These are phyloP conservation scores for Geodia barretti DNA, from an alignment of 37 sponge, comb jelly and placozoan genomes.

Conservation along the genomic window DNA sequence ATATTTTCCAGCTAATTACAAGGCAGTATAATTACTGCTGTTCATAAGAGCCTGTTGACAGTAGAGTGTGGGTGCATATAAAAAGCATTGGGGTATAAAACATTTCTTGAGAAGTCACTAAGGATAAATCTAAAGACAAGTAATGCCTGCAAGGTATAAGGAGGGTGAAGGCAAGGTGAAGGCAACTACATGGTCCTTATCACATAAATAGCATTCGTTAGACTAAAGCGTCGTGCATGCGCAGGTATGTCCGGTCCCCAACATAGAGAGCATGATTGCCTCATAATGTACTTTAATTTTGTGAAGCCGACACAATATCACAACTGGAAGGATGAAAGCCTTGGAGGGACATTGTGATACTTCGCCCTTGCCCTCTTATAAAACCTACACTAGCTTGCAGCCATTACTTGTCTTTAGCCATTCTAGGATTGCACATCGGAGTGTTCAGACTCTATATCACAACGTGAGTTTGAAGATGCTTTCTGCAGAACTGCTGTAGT, in stretches of 20 bases:
- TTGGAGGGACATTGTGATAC: neutral
- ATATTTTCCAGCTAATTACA: too few species aligned
- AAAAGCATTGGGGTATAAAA: too few species aligned
- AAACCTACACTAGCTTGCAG: constrained; percentile 7
- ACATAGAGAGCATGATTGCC: neutral
- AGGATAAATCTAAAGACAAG: too few species aligned
- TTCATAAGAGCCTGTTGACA: too few species aligned
- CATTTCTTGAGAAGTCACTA: too few species aligned
- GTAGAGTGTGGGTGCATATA: too few species aligned
- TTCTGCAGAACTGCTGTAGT: constrained; percentile 5
- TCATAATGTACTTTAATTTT: too few species aligned
- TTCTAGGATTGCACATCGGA: constrained; percentile 16
- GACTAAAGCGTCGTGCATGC: neutral
- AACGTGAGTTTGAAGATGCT: constrained; percentile 26
- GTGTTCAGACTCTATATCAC: constrained; percentile 16
- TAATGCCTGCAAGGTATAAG: too few species aligned
- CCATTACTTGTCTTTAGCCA: constrained; percentile 8
- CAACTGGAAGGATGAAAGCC: neutral
- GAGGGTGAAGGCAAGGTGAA: too few species aligned
- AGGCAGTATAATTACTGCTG: too few species aligned
- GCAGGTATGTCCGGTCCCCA: neutral
- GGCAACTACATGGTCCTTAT: too few species aligned
- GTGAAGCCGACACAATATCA: neutral
- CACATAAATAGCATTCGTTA: too few species aligned
- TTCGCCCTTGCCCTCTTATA: constrained; percentile 16